A percentile compares a stretch with the other conserved stretches of the same genome.
phyloP scores from a whole-genome alignment of 2,797 vertebrate genomes.

The Coregonus ussuriensis region DNA sequence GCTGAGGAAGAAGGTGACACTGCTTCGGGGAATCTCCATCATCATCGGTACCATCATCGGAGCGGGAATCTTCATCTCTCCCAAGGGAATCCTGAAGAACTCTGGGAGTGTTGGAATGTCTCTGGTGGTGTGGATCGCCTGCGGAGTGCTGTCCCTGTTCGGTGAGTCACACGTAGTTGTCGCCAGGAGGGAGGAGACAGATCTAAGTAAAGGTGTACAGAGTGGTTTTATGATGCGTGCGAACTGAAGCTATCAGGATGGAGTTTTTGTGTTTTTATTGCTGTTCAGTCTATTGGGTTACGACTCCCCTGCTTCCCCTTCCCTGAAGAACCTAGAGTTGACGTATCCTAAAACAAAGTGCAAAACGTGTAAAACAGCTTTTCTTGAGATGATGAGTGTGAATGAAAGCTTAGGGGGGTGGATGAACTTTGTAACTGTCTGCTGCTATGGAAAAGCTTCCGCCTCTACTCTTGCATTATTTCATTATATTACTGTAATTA shows the following conservation, averaged over 20 bases:
- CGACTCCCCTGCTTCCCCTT: background rate
- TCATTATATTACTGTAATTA: background rate
- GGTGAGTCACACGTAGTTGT: conserved; percentile 79
- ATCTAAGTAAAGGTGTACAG: background rate
- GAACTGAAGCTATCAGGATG: background rate
- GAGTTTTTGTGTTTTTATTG: background rate
- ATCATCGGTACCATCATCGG: conserved; percentile 96
- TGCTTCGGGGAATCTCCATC: conserved; percentile 90
- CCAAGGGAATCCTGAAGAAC: conserved; percentile 91
- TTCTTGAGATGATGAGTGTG: background rate
- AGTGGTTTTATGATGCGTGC: background rate
- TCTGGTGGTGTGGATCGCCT: conserved; percentile 86
- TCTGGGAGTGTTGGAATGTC: conserved; percentile 94
- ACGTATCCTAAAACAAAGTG: background rate
- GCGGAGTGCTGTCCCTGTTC: conserved; percentile 91
- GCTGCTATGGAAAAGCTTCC: background rate
- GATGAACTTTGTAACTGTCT: background rate
- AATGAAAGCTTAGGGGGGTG: background rate
- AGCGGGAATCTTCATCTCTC: conserved; percentile 96
- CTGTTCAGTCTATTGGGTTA: background rate
- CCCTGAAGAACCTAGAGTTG: background rate
- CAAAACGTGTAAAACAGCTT: background rate
- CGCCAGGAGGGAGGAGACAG: background rate
- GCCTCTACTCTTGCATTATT: background rate
- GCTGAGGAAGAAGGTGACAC: conserved; percentile 91